phyloP scores from a whole-genome alignment of 2,888 invertebrate species.

The Candidula unifasciata region DNA sequence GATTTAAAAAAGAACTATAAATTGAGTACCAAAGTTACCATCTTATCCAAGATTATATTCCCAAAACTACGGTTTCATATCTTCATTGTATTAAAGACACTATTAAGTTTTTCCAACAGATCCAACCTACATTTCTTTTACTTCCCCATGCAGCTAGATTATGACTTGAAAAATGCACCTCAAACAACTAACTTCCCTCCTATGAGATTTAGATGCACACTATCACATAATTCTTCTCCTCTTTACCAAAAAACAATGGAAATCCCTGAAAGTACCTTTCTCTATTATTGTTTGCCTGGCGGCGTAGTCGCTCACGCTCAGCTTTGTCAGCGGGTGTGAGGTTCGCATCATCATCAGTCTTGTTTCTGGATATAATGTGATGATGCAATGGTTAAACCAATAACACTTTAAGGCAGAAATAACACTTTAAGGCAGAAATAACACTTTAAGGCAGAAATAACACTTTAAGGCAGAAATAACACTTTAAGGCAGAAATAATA shows the following conservation, averaged over 20 bases:
- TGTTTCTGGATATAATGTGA: slow-evolving; percentile 48
- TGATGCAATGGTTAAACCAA: slow-evolving; percentile 7
- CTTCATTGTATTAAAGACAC: too few species aligned
- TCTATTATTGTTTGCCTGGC: slow-evolving; percentile 98
- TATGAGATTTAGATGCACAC: not conserved
- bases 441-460: not conserved
- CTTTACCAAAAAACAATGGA: not conserved
- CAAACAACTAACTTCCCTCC: too few species aligned
- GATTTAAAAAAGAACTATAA: too few species aligned
- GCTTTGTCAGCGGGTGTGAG: slow-evolving; percentile 91
- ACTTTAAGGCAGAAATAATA: not conserved
- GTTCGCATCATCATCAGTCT: slow-evolving; percentile 70
- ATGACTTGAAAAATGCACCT: too few species aligned
- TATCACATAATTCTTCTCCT: not conserved
- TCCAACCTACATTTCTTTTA: too few species aligned
- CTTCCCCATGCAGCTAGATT: too few species aligned
- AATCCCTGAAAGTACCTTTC: slow-evolving; percentile 64
- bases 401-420: not conserved
- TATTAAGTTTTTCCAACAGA: too few species aligned
- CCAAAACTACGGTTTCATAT: too few species aligned
- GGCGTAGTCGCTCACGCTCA: slow-evolving; percentile 94
- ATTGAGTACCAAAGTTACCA: too few species aligned
- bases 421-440: not conserved
- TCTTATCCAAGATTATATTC: too few species aligned
- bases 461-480: not conserved